Conservation (phyloP, 2,888 invertebrate genomes). For the Incurvaria masculella region DNA sequence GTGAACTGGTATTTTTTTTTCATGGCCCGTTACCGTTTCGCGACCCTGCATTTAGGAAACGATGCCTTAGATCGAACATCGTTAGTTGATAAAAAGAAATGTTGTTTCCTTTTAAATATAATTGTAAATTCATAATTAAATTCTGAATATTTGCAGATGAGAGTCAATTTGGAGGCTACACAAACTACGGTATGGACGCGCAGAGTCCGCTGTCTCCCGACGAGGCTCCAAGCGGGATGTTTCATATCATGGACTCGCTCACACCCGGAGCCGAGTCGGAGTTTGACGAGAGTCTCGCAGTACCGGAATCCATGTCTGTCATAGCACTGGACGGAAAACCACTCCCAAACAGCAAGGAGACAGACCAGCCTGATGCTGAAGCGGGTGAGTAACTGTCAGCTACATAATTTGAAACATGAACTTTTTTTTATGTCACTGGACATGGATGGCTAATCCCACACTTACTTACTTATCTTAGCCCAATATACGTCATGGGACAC, state of each 20-base stretch:
- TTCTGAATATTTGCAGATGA: slow-evolving; percentile 31
- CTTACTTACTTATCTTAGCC: too few species aligned
- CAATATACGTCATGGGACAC: too few species aligned
- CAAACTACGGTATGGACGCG: slow-evolving; percentile 48
- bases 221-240: slow-evolving; percentile 46
- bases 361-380: slow-evolving; percentile 31
- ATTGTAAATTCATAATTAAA: too few species aligned
- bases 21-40: too few species aligned
- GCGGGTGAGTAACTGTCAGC: slow-evolving; percentile 8
- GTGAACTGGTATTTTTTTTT: too few species aligned
- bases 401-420: background rate
- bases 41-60: too few species aligned
- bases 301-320: slow-evolving; percentile 72
- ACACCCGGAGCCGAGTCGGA: slow-evolving; percentile 63
- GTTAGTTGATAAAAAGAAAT: too few species aligned
- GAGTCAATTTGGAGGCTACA: slow-evolving; percentile 38
- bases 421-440: too few species aligned
- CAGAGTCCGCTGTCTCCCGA: slow-evolving; percentile 29
- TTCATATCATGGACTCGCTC: slow-evolving; percentile 51
- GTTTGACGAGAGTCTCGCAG: slow-evolving; percentile 75
- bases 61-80: too few species aligned
- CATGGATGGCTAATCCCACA: too few species aligned
- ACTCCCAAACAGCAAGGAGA: slow-evolving; percentile 37
- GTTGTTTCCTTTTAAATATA: too few species aligned
- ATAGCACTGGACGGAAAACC: slow-evolving; percentile 54